Conservation (phyloP, 1,140 invertebrate genomes). For the Hetaerina americana region DNA sequence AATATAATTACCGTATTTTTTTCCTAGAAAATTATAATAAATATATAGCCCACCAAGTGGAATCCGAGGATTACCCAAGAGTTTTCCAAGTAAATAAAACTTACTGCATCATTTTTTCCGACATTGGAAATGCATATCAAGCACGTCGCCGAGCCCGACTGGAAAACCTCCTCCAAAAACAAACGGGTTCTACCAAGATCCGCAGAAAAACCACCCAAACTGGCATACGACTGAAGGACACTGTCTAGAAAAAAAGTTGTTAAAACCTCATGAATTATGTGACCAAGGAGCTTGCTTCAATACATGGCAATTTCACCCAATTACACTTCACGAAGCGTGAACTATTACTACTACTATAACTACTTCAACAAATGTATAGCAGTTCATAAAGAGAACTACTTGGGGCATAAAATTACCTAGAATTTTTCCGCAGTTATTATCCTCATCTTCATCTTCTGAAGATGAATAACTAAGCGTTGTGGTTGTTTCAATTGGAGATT, state of each 20-base stretch:
- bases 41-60: too few species aligned
- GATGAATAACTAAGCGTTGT: slow-evolving; percentile 31
- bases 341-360: slow-evolving; percentile 7
- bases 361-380: slow-evolving; percentile 1
- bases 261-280: slow-evolving; percentile 24
- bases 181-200: slow-evolving; percentile 46
- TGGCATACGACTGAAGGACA: slow-evolving; percentile 32
- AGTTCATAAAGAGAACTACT: neutral
- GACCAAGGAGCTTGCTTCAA: neutral
- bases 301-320: slow-evolving; percentile 23
- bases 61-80: neutral
- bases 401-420: slow-evolving; percentile 27
- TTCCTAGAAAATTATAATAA: too few species aligned
- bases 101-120: slow-evolving; percentile 63
- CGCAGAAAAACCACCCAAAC: slow-evolving; percentile 25
- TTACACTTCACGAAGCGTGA: slow-evolving; percentile 24
- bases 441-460: slow-evolving; percentile 41
- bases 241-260: slow-evolving; percentile 22
- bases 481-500: neutral
- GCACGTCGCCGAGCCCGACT: slow-evolving; percentile 67
- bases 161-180: slow-evolving; percentile 58
- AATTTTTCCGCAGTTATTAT: slow-evolving; percentile 34
- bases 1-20: too few species aligned
- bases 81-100: slow-evolving; percentile 17
- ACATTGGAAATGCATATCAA: slow-evolving; percentile 85